Evolutionary conservation across 2,797 vertebrate species (phyloP).

Genomic region (Alectoris magna): DNA sequence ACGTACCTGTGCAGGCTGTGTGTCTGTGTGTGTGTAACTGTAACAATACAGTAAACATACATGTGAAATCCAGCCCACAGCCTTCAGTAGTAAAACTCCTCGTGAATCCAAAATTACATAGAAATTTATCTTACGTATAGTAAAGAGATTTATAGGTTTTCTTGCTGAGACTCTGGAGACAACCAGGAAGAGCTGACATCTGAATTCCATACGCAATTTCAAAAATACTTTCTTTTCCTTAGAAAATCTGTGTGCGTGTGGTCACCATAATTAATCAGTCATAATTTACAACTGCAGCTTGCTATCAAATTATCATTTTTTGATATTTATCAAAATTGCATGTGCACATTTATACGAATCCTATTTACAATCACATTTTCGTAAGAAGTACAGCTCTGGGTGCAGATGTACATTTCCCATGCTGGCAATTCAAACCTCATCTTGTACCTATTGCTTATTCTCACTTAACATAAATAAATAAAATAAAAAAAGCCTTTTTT

Average conservation of each 20-base stretch:
- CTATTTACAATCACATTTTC: background rate
- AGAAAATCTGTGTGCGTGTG: background rate
- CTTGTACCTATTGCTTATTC: background rate
- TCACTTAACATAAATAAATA: fast-evolving
- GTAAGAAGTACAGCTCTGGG: background rate
- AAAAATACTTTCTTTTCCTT: background rate
- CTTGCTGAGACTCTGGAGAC: background rate
- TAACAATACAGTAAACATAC: background rate
- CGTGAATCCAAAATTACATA: background rate
- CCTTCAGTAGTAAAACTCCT: background rate
- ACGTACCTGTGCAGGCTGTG: background rate
- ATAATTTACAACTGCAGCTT: background rate
- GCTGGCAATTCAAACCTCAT: background rate
- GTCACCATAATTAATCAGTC: background rate
- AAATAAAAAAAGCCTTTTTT: background rate
- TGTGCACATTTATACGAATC: background rate
- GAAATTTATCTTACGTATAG: background rate
- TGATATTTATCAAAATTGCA: background rate
- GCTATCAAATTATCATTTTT: constrained; percentile 1
- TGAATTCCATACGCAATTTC: background rate
- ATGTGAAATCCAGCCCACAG: constrained; percentile 2
- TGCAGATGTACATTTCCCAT: background rate
- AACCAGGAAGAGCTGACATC: background rate
- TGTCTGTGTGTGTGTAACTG: background rate
- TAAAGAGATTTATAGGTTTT: background rate